Base-by-base conservation (phyloP, 2,888 invertebrate genomes). In the Bellardia pandia region DNA sequence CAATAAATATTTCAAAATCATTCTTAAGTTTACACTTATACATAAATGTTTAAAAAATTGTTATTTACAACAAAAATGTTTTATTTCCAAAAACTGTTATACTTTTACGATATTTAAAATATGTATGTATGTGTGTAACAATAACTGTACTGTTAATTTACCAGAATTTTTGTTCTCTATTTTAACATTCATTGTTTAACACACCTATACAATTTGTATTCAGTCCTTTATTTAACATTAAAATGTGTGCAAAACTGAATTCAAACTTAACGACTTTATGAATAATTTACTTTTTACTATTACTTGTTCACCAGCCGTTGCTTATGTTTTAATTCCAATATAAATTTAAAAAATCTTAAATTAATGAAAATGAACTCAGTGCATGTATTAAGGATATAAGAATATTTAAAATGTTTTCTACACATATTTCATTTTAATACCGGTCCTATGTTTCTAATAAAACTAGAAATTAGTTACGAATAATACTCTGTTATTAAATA, bases 21-120 rank as follows among this genome's bases (percentile, higher is more conserved):
- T 56, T 56, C 23, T 23, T 51, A 45, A 9, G 8, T 45, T 9
- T 51, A 45, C 51, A 6, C 9, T 56, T 23, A 16, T n/a, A n/a
- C n/a, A n/a, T 0, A 14, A 14, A 56, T 56, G 16, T 56, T 5
- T 16, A 3, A 8, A 53, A 53, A 53, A 2, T 48, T 51, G 23
- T 6, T 23, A 9, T 16, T 1, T 37, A 37, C n/a, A 69, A 69
- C 3, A 40, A 23, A 42, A 23, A 30, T 33, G 14, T 2, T 33
- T 6, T 33, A 13, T 60, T 33, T 1, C 3, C 5, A n/a, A 11
- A n/a, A 82, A 82, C 68, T 82, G 82, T 82, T 76, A 82, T 82
- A 82, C 30, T 42, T 16, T 69, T 82, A 82, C 82, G 82, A 82
- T 75, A 82, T 53, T 23, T 3, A 2, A 5, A 16, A 23, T 23